Conservation (phyloP, 2,113 vertebrate species). For the Phocoena phocoena region DNA sequence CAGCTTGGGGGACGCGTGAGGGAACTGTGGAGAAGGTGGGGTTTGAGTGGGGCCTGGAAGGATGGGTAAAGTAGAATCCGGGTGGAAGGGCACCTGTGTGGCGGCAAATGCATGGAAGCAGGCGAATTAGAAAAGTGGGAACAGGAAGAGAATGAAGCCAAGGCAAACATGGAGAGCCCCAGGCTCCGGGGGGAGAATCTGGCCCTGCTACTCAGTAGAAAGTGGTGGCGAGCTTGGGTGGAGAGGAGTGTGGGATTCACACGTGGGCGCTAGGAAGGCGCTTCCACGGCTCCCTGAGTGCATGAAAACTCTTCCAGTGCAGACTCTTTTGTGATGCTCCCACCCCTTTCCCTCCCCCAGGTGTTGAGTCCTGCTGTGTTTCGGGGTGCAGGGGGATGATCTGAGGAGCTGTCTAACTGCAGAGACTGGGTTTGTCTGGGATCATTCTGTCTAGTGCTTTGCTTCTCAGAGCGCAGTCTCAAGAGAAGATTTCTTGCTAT, state of each 20-base stretch:
- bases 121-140: background rate
- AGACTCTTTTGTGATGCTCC: background rate
- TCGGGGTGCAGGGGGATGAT: background rate
- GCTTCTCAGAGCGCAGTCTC: background rate
- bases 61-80: background rate
- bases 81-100: background rate
- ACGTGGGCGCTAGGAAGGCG: background rate
- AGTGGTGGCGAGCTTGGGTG: background rate
- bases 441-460: background rate
- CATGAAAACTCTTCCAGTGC: background rate
- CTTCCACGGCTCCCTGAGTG: fast-evolving
- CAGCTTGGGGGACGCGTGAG: background rate
- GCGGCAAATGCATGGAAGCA: background rate
- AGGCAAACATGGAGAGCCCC: background rate
- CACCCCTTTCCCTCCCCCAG: fast-evolving
- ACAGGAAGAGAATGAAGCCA: background rate
- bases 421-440: background rate
- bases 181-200: background rate
- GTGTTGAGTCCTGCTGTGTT: background rate
- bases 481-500: background rate
- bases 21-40: background rate
- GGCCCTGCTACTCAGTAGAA: background rate
- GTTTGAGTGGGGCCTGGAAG: background rate
- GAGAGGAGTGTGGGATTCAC: background rate
- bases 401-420: background rate